Conservation (phyloP, 2,888 invertebrate genomes). For the Ormyrus rosae region DNA sequence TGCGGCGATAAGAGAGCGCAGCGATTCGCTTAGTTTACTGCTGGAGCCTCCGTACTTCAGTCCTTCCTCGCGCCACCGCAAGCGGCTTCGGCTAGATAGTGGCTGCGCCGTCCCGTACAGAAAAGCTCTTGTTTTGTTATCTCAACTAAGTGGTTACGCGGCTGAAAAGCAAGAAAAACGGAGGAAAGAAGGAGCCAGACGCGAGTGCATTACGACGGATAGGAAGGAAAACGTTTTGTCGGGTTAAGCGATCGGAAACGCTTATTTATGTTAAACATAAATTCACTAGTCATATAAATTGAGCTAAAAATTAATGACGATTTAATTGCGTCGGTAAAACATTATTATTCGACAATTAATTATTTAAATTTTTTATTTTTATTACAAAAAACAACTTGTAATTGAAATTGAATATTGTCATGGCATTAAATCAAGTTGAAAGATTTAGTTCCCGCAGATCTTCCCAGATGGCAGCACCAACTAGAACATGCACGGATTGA, state of each 20-base stretch:
- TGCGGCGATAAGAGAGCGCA: constrained; percentile 60
- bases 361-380: too few species aligned
- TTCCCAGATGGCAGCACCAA: constrained; percentile 39
- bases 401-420: too few species aligned
- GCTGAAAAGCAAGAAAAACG: constrained; percentile 42
- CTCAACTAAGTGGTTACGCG: constrained; percentile 61
- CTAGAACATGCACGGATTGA: background rate
- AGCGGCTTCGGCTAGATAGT: constrained; percentile 54
- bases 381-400: too few species aligned
- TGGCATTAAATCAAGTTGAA: too few species aligned
- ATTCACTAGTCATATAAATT: too few species aligned
- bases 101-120: constrained; percentile 23
- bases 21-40: constrained; percentile 60
- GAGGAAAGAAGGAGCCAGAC: constrained; percentile 4
- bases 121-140: constrained; percentile 64
- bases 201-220: constrained; percentile 10
- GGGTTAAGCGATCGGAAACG: background rate
- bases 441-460: too few species aligned
- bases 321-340: too few species aligned
- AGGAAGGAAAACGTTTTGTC: constrained; percentile 33
- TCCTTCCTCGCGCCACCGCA: background rate
- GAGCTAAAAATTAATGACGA: too few species aligned
- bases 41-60: constrained; percentile 55
- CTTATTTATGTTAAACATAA: too few species aligned
- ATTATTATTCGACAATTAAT: too few species aligned